Conservation (phyloP, 2,113 vertebrate genomes). For the Anoura caudifer region DNA sequence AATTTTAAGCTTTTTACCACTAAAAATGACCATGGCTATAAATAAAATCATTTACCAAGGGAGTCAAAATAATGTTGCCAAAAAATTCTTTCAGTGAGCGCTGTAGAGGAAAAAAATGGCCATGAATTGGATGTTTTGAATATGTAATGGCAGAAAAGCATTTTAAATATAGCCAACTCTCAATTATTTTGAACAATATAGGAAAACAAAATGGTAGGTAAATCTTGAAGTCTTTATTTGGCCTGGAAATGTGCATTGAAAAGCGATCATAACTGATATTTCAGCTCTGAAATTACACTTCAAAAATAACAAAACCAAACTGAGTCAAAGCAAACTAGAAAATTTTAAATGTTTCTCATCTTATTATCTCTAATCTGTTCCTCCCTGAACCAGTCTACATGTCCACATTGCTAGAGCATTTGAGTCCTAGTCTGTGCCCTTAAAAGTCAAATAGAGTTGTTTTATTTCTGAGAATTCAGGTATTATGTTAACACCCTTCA, state of each 20-base stretch:
- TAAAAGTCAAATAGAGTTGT: background rate
- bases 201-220: background rate
- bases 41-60: background rate
- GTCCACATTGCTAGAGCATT: background rate
- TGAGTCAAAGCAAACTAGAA: background rate
- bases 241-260: background rate
- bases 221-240: background rate
- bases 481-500: background rate
- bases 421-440: background rate
- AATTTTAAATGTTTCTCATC: background rate
- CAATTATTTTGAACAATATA: background rate
- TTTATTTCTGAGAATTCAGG: background rate
- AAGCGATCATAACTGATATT: background rate
- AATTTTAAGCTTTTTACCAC: background rate
- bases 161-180: background rate
- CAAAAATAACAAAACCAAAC: background rate
- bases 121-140: background rate
- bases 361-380: background rate
- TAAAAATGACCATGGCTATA: background rate
- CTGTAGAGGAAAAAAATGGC: background rate
- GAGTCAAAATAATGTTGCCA: background rate
- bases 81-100: background rate
- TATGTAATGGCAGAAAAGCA: background rate
- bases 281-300: background rate
- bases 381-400: background rate